Evolutionary conservation across 1,140 invertebrate genomes (phyloP).

Genomic region (Lanistes nyassanus): DNA sequence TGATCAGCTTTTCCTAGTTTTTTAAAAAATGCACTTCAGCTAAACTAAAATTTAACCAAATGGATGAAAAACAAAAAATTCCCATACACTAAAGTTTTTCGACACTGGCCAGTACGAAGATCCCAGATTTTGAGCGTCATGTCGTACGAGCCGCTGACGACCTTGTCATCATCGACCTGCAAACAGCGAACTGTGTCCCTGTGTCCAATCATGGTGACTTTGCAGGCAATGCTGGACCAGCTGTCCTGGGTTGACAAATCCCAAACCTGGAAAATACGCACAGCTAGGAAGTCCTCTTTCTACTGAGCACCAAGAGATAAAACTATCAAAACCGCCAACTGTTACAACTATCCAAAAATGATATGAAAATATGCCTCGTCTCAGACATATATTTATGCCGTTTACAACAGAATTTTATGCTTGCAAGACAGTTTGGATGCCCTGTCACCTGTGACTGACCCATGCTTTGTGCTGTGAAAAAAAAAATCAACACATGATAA

Average conservation of each 20-base stretch:
- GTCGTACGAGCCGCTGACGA: constrained; percentile 70
- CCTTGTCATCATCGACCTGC: constrained; percentile 70
- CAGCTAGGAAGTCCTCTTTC: background rate
- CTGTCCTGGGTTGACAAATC: constrained; percentile 69
- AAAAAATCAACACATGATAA: too few relatives aligned
- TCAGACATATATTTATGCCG: too few relatives aligned
- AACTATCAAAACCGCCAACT: too few relatives aligned
- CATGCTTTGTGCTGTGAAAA: too few relatives aligned
- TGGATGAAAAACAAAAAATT: constrained; percentile 2
- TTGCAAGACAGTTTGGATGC: too few relatives aligned
- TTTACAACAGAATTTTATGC: too few relatives aligned
- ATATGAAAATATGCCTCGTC: too few relatives aligned
- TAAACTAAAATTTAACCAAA: too few relatives aligned
- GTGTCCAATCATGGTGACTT: constrained; percentile 71
- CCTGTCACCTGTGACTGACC: too few relatives aligned
- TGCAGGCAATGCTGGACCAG: constrained; percentile 72
- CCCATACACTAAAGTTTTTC: constrained; percentile 65
- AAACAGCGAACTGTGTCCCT: constrained; percentile 70
- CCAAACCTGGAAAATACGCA: constrained; percentile 67
- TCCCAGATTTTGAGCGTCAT: constrained; percentile 70
- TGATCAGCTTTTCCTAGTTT: too few relatives aligned
- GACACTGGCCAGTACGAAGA: constrained; percentile 66
- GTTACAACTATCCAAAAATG: background rate
- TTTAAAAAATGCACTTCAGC: too few relatives aligned
- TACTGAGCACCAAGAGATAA: background rate